Conservation (phyloP, 2,888 invertebrate species). For the Brachyptera putata region DNA sequence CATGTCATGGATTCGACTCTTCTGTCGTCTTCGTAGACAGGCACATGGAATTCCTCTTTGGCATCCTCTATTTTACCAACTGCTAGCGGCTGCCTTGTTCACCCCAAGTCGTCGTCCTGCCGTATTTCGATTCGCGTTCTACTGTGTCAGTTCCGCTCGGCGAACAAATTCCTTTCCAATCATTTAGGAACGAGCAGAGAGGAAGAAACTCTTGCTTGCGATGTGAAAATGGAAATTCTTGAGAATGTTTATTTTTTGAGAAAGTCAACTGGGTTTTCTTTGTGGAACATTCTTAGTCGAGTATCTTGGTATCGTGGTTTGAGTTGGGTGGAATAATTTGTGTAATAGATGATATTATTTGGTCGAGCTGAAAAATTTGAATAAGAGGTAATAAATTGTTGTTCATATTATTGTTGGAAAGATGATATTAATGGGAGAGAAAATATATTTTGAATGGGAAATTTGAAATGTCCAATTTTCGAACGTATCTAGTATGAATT, state of each 20-base stretch:
- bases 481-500: no score
- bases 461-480: no score
- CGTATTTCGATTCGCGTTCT: neutral
- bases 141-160: conserved; percentile 12
- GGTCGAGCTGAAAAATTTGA: no score
- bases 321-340: no score
- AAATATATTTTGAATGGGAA: no score
- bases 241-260: neutral
- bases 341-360: no score
- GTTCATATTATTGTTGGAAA: no score
- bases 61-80: conserved; percentile 5
- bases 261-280: neutral
- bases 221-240: conserved; percentile 20
- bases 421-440: no score
- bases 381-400: no score
- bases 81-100: neutral
- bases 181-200: conserved; percentile 29
- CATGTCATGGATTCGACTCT: neutral
- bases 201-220: conserved; percentile 21
- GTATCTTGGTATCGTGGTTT: no score
- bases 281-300: no score
- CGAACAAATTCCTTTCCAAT: conserved; percentile 25
- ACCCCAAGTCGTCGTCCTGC: neutral
- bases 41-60: conserved; percentile 7
- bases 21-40: neutral